Evolutionary conservation across 2,888 invertebrate genomes (phyloP), one percentile per base, ranked within the genome.

Genomic region (Acleris literana): DNA sequence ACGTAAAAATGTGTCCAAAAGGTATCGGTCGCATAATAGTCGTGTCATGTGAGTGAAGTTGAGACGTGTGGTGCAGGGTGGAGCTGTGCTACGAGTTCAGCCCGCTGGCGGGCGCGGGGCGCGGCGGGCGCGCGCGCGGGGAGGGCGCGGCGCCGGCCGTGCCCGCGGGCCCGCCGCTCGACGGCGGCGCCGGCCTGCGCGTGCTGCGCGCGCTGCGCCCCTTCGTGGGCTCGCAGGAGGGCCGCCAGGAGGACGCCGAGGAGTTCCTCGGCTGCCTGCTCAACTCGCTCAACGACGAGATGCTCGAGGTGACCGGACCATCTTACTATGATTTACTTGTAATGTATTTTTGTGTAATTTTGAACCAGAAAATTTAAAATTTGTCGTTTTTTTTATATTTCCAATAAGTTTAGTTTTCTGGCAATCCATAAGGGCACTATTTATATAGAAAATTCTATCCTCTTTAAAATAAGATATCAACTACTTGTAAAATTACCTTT

Each of bases 171-270:
- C 93, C 95, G n/a, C 95, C 98, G 52, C 97, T 99, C 73, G 98
- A 99, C 83, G 98, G 98, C n/a, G 94, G 94, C 61, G 96, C 96
- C 74, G 96, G 98, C 17, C 96, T 97, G 79, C 96, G 96, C 71
- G 95, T 98, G 90, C 93, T 98, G 78, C 95, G 96, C 70, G 96
- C 96, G 53, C 94, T 96, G 46, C 94, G 96, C 2, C 94, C 95
- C 75, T 92, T 92, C 85, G 86, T 87, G 16, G 93, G 92, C 71
- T 88, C 89, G 18, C 96, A 97, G 61, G 97, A 97, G 84, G 99
- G 98, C 0, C 93, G 97, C 20, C 99, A 99, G 86, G 99, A 99
- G 83, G 99, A 99, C 89, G 99, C 99, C 0, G 99, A 99, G 86
- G 99, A 99, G 85, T 99, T 99, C 89, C 94, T 99, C 2, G 97